These are phyloP conservation scores for Chelidonichthys spinosus DNA, from an alignment of 2,797 vertebrate species.

Conservation along the genomic window DNA sequence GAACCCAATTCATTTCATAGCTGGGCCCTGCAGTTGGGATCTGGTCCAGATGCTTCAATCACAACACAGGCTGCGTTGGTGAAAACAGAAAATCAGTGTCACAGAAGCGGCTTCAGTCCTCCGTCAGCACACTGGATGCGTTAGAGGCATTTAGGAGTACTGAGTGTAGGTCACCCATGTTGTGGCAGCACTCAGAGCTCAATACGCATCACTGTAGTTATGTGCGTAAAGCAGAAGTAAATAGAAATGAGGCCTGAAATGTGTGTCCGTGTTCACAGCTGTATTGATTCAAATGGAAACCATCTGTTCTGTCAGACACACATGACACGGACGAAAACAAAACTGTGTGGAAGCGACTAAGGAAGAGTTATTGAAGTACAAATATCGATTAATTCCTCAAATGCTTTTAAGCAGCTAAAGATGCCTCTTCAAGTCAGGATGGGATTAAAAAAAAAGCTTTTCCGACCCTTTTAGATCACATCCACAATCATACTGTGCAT, in stretches of 20 bases:
- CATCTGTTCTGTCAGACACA: not conserved
- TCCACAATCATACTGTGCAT: too few relatives aligned
- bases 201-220: not conserved
- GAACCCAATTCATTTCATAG: not conserved
- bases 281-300: constrained; percentile 5
- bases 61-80: not conserved
- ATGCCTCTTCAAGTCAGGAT: too few relatives aligned
- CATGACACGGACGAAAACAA: not conserved
- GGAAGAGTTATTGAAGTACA: not conserved
- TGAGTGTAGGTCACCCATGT: constrained; percentile 18
- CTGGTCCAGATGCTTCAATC: not conserved
- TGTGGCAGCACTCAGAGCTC: not conserved
- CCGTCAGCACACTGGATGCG: not conserved
- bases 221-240: not conserved
- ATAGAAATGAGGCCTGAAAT: not conserved
- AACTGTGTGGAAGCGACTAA: not conserved
- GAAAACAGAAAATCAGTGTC: not conserved
- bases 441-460: too few relatives aligned
- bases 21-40: too few relatives aligned
- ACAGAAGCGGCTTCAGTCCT: not conserved
- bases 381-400: not conserved
- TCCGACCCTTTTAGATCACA: too few relatives aligned
- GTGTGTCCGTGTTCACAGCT: constrained; percentile 7
- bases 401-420: not conserved
- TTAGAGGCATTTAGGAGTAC: not conserved